Percentiles rank a stretch among this genome's conserved stretches.
Conservation (phyloP, 2,113 vertebrate genomes). For the Ammospiza caudacuta region DNA sequence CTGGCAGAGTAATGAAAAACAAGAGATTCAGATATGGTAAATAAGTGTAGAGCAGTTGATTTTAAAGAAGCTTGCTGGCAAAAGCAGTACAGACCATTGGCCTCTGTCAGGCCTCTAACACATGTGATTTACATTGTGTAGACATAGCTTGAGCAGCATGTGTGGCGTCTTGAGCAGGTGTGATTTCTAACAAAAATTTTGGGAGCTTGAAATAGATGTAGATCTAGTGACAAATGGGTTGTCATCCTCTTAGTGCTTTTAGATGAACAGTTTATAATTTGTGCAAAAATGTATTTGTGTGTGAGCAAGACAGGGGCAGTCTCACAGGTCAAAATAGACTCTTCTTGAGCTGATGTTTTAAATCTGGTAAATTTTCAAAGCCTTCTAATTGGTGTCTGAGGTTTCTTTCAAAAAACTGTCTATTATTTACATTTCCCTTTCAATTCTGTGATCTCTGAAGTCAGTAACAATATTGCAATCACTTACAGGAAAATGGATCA, state of each 20-base stretch:
- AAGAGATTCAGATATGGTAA: neutral
- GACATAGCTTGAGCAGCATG: rapidly evolving
- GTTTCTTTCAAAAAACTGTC: rapidly evolving
- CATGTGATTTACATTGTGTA: rapidly evolving
- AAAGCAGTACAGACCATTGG: neutral
- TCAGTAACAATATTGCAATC: neutral
- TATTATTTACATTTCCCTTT: neutral
- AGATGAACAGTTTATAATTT: neutral
- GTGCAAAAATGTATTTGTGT: neutral
- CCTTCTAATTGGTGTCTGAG: neutral
- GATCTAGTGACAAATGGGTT: neutral
- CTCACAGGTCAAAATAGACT: neutral
- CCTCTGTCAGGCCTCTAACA: neutral
- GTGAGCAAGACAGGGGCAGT: neutral
- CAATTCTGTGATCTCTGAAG: neutral
- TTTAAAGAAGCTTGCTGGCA: neutral
- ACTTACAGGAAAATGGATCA: conserved; percentile 29
- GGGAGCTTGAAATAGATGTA: neutral
- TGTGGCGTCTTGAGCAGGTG: neutral
- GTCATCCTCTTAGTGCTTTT: neutral
- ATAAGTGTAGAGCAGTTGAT: neutral
- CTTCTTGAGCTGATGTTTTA: neutral
- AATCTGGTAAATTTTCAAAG: neutral
- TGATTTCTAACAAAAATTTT: neutral
- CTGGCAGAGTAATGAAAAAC: neutral